These are phyloP conservation scores for Sternotherus odoratus DNA, from an alignment of 2,797 vertebrate genomes.

Conservation along the genomic window DNA sequence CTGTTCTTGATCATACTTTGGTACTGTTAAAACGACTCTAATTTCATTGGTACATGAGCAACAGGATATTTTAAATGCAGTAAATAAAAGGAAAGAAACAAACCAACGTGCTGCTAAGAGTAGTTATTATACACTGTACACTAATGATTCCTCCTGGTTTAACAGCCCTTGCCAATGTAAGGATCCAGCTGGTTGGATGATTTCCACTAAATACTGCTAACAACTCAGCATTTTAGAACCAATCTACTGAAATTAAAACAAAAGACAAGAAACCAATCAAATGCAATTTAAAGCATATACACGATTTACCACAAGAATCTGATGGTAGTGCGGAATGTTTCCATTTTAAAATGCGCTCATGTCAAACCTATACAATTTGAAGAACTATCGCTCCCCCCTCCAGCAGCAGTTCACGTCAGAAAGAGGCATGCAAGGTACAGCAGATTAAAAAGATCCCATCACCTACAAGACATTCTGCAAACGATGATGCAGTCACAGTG, in stretches of 20 bases:
- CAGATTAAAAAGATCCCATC: constrained; percentile 49
- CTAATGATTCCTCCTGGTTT: constrained; percentile 22
- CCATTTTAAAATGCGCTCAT: neutral
- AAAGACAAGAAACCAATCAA: neutral
- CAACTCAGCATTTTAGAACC: neutral
- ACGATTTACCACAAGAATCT: neutral
- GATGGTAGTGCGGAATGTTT: neutral
- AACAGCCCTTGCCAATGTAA: neutral
- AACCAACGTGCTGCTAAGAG: neutral
- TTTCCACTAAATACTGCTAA: neutral
- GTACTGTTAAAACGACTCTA: neutral
- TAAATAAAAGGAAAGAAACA: neutral
- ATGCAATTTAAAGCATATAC: neutral
- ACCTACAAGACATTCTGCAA: constrained; percentile 98
- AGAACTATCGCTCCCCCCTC: neutral
- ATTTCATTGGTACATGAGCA: neutral
- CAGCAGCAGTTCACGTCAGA: fast-evolving
- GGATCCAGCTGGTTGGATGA: neutral
- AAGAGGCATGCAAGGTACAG: neutral
- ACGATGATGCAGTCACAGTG: constrained; percentile 90
- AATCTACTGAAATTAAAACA: neutral
- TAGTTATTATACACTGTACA: fast-evolving
- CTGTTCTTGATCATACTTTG: neutral
- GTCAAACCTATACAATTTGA: neutral
- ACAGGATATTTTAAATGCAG: neutral